phyloP scores from a whole-genome alignment of 2,888 invertebrate species.

The Rhagophthalmus giganteus region DNA sequence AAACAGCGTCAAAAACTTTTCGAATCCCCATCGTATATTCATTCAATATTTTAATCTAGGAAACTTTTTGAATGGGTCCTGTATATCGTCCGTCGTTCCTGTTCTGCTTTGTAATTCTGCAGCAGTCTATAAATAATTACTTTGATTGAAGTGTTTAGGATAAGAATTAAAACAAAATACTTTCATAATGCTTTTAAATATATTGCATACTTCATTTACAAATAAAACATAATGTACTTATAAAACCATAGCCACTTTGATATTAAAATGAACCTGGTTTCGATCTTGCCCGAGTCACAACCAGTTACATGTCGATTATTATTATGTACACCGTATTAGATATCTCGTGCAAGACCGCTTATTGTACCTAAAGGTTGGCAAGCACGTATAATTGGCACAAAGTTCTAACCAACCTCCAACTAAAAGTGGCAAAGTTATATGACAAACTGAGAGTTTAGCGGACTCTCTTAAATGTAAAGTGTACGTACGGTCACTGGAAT shows the following conservation, averaged over 20 bases:
- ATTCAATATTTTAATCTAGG: no score
- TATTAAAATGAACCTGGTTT: conserved; percentile 35
- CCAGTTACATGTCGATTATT: conserved; percentile 27
- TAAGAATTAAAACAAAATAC: conserved; percentile 1
- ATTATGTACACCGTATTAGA: conserved; percentile 27
- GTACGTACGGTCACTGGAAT: conserved; percentile 46
- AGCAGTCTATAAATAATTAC: no score
- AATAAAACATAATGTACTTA: conserved; percentile 54
- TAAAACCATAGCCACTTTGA: conserved; percentile 52
- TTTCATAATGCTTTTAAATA: conserved; percentile 51
- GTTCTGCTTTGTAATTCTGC: no score
- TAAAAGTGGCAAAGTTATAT: conserved; percentile 40
- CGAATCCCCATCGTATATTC: no score
- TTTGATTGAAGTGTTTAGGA: not conserved
- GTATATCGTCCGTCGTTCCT: no score
- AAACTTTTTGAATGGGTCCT: no score
- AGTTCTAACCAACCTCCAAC: conserved; percentile 28
- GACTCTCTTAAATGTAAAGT: conserved; percentile 35
- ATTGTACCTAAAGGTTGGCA: conserved; percentile 28
- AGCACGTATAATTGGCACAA: conserved; percentile 31
- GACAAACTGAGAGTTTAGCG: conserved; percentile 38
- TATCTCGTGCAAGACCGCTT: conserved; percentile 25
- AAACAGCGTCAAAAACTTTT: no score
- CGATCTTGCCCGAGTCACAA: conserved; percentile 38
- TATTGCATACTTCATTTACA: conserved; percentile 55